A percentile compares a stretch with the other conserved stretches of the same genome.
These are phyloP conservation scores for Psilopogon haemacephalus DNA, from an alignment of 2,113 vertebrate genomes.

Conservation along the genomic window DNA sequence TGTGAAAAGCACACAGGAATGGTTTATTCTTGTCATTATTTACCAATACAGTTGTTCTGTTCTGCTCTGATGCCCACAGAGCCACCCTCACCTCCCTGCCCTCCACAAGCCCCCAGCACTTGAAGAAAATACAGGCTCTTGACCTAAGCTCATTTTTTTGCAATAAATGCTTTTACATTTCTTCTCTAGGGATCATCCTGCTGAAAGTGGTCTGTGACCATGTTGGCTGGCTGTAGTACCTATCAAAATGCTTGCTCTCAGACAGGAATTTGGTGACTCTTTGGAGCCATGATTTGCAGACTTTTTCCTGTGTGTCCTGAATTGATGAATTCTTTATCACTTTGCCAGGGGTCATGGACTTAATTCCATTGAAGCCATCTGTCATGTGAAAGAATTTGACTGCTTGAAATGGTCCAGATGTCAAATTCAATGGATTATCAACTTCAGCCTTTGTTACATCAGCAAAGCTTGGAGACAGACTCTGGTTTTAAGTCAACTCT, in stretches of 20 bases:
- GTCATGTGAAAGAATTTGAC: neutral
- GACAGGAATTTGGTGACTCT: neutral
- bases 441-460: neutral
- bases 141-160: neutral
- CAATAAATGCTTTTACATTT: neutral
- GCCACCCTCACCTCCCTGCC: neutral
- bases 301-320: neutral
- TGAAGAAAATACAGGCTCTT: neutral
- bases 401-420: neutral
- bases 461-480: neutral
- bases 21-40: neutral
- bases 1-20: neutral
- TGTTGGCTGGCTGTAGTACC: accelerated
- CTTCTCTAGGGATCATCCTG: neutral
- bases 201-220: neutral
- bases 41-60: neutral
- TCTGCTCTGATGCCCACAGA: neutral
- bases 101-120: neutral
- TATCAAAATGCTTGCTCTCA: neutral
- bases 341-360: neutral
- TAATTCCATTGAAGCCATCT: neutral
- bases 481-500: neutral
- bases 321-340: neutral
- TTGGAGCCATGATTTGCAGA: neutral
- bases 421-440: neutral